Percentiles rank a stretch among this genome's conserved stretches.
These are phyloP conservation scores for Carpatolechia fugitivella DNA, from an alignment of 2,888 invertebrate species.

Conservation along the genomic window DNA sequence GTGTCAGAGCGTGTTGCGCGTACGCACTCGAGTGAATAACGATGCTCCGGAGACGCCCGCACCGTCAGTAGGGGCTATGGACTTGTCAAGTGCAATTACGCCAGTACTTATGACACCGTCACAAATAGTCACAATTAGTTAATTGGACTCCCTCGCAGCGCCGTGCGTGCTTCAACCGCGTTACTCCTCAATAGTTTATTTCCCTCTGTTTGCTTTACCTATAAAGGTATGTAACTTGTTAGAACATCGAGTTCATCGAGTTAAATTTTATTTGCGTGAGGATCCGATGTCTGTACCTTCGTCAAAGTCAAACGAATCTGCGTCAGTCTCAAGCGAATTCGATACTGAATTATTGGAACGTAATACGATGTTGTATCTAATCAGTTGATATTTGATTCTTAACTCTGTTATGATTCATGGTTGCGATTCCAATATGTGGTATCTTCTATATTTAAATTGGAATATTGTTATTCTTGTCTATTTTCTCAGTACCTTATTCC, in stretches of 20 bases:
- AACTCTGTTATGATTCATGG: background rate
- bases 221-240: slow-evolving; percentile 7
- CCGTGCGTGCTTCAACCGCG: slow-evolving; percentile 24
- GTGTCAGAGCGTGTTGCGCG: background rate
- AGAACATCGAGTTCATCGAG: slow-evolving; percentile 14
- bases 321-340: slow-evolving; percentile 3
- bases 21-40: slow-evolving; percentile 13
- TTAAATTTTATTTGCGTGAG: slow-evolving; percentile 17
- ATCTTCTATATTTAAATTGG: background rate
- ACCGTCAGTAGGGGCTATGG: slow-evolving; percentile 11
- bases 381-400: slow-evolving; percentile 7
- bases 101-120: slow-evolving; percentile 23
- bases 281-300: slow-evolving; percentile 17
- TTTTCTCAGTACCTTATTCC: no score
- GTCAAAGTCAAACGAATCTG: slow-evolving; percentile 18
- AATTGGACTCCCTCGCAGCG: slow-evolving; percentile 29
- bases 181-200: slow-evolving; percentile 11
- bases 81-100: slow-evolving; percentile 19
- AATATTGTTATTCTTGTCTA: background rate
- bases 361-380: slow-evolving; percentile 2
- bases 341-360: slow-evolving; percentile 8
- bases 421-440: background rate
- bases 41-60: background rate
- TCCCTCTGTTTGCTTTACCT: slow-evolving; percentile 7
- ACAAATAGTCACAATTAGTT: slow-evolving; percentile 45